Conservation (phyloP, 2,888 invertebrate genomes). For the Epicampocera succincta region DNA sequence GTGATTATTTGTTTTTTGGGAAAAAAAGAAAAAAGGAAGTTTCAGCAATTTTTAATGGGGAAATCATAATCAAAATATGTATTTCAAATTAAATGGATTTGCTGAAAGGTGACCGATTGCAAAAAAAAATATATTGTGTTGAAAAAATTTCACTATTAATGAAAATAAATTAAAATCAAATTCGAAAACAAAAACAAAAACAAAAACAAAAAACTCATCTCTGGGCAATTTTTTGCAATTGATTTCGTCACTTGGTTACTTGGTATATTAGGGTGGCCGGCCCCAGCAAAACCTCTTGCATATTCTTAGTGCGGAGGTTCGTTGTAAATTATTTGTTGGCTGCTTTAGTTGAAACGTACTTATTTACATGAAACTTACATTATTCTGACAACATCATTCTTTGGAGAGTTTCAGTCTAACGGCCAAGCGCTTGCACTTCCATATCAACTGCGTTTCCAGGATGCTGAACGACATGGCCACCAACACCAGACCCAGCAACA, state of each 20-base stretch:
- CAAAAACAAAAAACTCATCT: too few relatives aligned
- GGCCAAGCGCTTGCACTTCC: constrained; percentile 88
- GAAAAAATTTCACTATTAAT: too few relatives aligned
- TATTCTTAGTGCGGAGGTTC: too few relatives aligned
- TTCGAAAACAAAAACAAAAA: too few relatives aligned
- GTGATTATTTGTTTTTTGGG: too few relatives aligned
- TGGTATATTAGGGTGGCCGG: too few relatives aligned
- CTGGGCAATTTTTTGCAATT: too few relatives aligned
- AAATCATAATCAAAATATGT: neutral
- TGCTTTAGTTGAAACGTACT: neutral
- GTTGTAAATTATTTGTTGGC: neutral
- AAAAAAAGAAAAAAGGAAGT: too few relatives aligned
- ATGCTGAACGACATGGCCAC: constrained; percentile 93
- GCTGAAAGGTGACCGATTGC: neutral
- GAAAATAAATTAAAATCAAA: too few relatives aligned
- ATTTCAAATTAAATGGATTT: neutral
- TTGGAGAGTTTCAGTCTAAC: constrained; percentile 86
- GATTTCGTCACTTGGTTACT: too few relatives aligned
- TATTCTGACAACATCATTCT: constrained; percentile 81
- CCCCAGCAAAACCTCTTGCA: too few relatives aligned
- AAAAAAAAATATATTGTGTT: too few relatives aligned
- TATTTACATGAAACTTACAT: constrained; percentile 61
- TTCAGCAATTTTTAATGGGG: neutral
- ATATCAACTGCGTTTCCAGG: constrained; percentile 90
- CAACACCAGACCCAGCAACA: constrained; percentile 89